These are phyloP conservation scores for Hemistola chrysoprasaria DNA, from an alignment of 2,888 invertebrate species.

Conservation along the genomic window DNA sequence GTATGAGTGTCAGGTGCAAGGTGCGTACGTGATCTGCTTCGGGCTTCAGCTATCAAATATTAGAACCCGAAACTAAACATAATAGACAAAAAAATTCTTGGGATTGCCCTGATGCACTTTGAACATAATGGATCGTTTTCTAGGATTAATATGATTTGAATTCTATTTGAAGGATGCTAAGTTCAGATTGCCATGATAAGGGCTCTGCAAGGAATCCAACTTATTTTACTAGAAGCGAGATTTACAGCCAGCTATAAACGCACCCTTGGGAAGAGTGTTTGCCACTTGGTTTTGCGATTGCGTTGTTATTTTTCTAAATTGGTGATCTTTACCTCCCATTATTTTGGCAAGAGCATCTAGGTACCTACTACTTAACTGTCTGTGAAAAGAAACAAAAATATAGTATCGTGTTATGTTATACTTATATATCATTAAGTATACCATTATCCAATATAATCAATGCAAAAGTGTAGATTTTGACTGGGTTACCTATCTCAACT, in stretches of 20 bases:
- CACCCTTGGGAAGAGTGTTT: slow-evolving; percentile 39
- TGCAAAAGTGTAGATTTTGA: too few species aligned
- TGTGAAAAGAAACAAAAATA: too few species aligned
- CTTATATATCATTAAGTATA: too few species aligned
- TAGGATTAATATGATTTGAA: slow-evolving; percentile 24
- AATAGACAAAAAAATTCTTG: slow-evolving; percentile 45
- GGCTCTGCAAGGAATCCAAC: slow-evolving; percentile 30
- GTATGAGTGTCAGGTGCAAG: slow-evolving; percentile 41
- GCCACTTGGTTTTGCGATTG: slow-evolving; percentile 37
- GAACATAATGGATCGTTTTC: slow-evolving; percentile 27
- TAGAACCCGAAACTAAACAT: slow-evolving; percentile 34
- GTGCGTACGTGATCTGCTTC: slow-evolving; percentile 42
- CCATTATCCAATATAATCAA: too few species aligned
- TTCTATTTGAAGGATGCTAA: slow-evolving; percentile 24
- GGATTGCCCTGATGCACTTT: slow-evolving; percentile 51
- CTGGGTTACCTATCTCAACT: too few species aligned
- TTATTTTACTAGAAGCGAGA: slow-evolving; percentile 43
- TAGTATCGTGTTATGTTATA: too few species aligned
- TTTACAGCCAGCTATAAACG: slow-evolving; percentile 52
- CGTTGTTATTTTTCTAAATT: slow-evolving; percentile 25
- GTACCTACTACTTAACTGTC: too few species aligned
- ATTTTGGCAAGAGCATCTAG: too few species aligned
- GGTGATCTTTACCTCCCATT: background rate
- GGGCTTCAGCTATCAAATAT: slow-evolving; percentile 24
- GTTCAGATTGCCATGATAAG: slow-evolving; percentile 20